Conservation (phyloP, 2,888 invertebrate species). For the Liposcelis brunnea region DNA sequence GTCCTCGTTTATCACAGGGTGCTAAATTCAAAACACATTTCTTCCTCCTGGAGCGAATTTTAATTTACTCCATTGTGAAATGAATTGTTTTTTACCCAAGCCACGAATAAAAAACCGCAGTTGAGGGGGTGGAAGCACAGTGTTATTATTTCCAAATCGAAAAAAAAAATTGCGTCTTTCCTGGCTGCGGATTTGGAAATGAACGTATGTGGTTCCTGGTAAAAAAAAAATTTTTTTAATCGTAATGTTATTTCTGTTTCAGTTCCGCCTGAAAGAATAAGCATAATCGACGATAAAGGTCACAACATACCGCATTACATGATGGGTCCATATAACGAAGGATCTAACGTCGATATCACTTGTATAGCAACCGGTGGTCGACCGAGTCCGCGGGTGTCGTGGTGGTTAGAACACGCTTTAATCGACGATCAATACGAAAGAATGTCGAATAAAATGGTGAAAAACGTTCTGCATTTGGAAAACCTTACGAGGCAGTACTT, state of each 20-base stretch:
- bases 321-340: conserved; percentile 26
- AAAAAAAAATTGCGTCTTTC: too few relatives aligned
- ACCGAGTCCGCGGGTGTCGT: conserved; percentile 54
- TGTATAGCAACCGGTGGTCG: conserved; percentile 32
- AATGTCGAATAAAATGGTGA: conserved; percentile 44
- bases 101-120: too few relatives aligned
- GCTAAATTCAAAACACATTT: too few relatives aligned
- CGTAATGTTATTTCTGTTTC: conserved; percentile 12
- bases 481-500: conserved; percentile 50
- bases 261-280: conserved; percentile 23
- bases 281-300: conserved; percentile 22
- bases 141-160: too few relatives aligned
- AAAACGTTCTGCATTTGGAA: conserved; percentile 50
- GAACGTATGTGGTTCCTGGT: too few relatives aligned
- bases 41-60: too few relatives aligned
- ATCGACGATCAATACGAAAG: conserved; percentile 52
- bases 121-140: too few relatives aligned
- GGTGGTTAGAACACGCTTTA: conserved; percentile 59
- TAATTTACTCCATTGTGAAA: too few relatives aligned
- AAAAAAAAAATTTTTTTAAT: too few relatives aligned
- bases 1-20: too few relatives aligned
- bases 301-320: conserved; percentile 18
- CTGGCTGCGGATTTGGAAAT: too few relatives aligned
- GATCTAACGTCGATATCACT: conserved; percentile 22
- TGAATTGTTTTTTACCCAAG: too few relatives aligned